Evolutionary conservation across 53 echinoderm and acorn worm species (phyloP).

Genomic region (Mesocentrotus franciscanus): DNA sequence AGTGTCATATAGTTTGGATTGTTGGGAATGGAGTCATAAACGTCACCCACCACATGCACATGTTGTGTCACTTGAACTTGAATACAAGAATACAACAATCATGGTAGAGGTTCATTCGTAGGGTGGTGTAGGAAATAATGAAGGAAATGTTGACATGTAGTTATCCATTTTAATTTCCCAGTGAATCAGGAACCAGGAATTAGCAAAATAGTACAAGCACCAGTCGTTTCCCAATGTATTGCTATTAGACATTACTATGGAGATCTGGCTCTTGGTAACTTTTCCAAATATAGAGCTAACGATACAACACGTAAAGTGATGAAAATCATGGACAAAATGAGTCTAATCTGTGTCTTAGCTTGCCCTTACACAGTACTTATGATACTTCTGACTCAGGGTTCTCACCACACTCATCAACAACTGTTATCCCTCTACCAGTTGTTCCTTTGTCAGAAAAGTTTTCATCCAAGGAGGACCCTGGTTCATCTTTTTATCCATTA

Average conservation of each 20-base stretch:
- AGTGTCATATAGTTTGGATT: background rate
- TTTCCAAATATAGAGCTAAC: background rate
- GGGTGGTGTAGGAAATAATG: background rate
- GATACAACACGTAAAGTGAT: background rate
- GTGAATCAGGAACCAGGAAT: background rate
- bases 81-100: background rate
- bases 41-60: background rate
- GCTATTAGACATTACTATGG: background rate
- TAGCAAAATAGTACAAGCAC: background rate
- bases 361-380: background rate
- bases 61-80: background rate
- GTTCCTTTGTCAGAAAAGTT: background rate
- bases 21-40: background rate
- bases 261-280: background rate
- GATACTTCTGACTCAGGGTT: background rate
- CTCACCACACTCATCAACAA: background rate
- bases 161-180: background rate
- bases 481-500: background rate
- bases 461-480: background rate
- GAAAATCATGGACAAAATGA: background rate
- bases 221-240: too few species aligned
- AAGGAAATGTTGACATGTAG: background rate
- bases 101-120: background rate
- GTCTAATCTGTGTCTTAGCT: background rate
- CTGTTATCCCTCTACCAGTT: slow-evolving; percentile 3